Conservation (phyloP, 2,113 vertebrate genomes). For the Chamaea fasciata region DNA sequence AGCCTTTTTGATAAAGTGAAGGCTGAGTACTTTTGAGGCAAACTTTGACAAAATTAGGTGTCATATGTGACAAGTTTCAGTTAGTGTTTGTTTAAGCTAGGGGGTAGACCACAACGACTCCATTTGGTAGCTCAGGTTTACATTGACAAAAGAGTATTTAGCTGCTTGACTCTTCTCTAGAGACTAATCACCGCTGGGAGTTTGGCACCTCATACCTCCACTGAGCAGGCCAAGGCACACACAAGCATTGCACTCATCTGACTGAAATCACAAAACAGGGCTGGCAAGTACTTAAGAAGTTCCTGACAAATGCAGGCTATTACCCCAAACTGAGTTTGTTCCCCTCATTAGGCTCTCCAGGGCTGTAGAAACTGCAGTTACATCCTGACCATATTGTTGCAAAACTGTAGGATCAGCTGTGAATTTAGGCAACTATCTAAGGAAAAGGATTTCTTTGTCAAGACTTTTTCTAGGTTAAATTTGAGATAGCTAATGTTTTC, state of each 20-base stretch:
- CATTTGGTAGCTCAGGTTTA: constrained; percentile 5
- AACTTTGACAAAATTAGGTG: constrained; percentile 48
- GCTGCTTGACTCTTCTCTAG: background rate
- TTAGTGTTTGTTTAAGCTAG: constrained; percentile 34
- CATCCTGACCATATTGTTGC: background rate
- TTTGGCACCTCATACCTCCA: background rate
- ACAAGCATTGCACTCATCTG: background rate
- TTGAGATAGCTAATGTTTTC: background rate
- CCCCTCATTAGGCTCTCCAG: background rate
- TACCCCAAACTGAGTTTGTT: background rate
- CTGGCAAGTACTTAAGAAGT: background rate
- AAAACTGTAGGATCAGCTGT: background rate
- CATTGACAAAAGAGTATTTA: background rate
- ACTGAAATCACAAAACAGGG: background rate
- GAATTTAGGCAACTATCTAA: background rate
- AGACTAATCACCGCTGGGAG: background rate
- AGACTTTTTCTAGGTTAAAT: background rate
- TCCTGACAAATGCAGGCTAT: background rate
- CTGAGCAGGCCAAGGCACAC: background rate
- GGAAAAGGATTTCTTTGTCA: background rate
- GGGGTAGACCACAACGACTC: constrained; percentile 11
- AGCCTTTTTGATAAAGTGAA: constrained; percentile 56
- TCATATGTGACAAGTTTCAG: constrained; percentile 19
- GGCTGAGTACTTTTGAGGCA: background rate
- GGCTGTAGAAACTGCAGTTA: background rate